Percentiles rank a stretch among this genome's conserved stretches.
These are phyloP conservation scores for Matsumurasca onukii DNA, from an alignment of 1,140 invertebrate genomes.

Conservation along the genomic window DNA sequence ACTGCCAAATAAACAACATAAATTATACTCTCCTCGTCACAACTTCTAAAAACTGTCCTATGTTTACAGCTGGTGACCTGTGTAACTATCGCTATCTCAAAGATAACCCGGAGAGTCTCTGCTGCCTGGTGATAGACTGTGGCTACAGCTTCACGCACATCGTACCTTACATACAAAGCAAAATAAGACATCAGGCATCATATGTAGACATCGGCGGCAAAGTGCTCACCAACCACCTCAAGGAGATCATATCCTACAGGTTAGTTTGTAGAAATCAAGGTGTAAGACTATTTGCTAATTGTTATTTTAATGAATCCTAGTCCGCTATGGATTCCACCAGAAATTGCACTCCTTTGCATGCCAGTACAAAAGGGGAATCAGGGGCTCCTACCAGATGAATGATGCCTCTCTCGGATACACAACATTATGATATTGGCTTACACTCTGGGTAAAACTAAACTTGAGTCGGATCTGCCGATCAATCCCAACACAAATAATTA, in stretches of 20 bases:
- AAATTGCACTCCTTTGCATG: no score
- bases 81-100: constrained; percentile 56
- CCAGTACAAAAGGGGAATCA: not conserved
- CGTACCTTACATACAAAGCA: constrained; percentile 90
- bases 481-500: no score
- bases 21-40: no score
- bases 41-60: no score
- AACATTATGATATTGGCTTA: not conserved
- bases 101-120: constrained; percentile 56
- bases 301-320: no score
- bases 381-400: not conserved
- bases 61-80: constrained; percentile 56
- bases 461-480: no score
- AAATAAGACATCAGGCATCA: constrained; percentile 75
- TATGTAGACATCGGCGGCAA: constrained; percentile 98
- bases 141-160: constrained; percentile 97
- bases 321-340: no score
- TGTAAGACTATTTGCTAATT: no score
- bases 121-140: constrained; percentile 86
- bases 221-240: constrained; percentile 95
- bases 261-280: no score
- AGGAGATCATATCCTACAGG: constrained; percentile 94
- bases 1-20: no score
- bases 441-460: no score
- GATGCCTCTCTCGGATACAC: not conserved